Evolutionary conservation across 1,140 invertebrate genomes (phyloP).

Genomic region (Nasonia vitripennis): DNA sequence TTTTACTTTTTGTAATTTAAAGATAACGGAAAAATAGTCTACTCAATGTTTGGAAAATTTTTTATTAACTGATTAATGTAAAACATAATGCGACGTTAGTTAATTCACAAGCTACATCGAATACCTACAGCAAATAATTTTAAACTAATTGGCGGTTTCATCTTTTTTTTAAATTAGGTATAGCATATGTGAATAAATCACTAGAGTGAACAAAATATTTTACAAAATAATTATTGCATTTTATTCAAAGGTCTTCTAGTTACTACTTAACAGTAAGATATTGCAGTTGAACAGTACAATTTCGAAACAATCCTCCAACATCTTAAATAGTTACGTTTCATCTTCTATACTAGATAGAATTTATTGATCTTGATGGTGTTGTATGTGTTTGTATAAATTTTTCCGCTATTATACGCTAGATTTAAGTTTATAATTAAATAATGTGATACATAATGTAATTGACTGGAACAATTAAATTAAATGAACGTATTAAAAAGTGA

Average conservation of each 20-base stretch:
- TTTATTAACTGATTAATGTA: too few species aligned
- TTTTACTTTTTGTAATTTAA: too few species aligned
- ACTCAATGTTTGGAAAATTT: too few species aligned
- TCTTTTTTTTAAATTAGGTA: background rate
- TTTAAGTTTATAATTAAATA: background rate
- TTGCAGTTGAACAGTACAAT: conserved; percentile 50
- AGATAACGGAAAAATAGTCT: too few species aligned
- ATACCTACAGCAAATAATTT: too few species aligned
- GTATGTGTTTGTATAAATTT: conserved; percentile 26
- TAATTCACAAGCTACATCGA: too few species aligned
- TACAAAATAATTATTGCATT: conserved; percentile 55
- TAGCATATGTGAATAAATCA: background rate
- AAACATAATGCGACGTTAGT: too few species aligned
- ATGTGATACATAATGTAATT: background rate
- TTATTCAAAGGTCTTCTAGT: conserved; percentile 53
- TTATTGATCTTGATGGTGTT: conserved; percentile 20
- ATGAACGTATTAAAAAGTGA: background rate
- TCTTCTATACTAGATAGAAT: conserved; percentile 26
- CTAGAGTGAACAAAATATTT: conserved; percentile 19
- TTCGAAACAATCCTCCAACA: conserved; percentile 45
- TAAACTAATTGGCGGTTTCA: too few species aligned
- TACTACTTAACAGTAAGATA: conserved; percentile 53
- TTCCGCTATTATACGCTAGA: background rate
- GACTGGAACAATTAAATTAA: background rate
- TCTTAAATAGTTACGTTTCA: conserved; percentile 34